These are phyloP conservation scores for Pachyramphus minor DNA, from an alignment of 2,113 vertebrate genomes.

Conservation along the genomic window DNA sequence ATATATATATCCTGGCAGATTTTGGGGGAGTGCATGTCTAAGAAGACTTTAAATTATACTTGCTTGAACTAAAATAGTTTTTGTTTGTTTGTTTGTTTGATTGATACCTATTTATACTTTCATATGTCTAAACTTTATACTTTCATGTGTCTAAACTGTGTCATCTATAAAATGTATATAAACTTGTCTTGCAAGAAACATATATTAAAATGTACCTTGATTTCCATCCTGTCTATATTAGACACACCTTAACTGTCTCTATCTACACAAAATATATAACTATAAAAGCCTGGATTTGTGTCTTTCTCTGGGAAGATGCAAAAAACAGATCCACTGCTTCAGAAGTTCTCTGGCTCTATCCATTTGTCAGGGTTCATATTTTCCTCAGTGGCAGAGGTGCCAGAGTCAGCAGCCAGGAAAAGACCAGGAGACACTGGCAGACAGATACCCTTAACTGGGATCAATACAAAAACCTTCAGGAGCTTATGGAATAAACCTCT, in stretches of 20 bases:
- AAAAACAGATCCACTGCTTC: background rate
- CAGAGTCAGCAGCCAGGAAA: background rate
- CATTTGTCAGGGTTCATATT: background rate
- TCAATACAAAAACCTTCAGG: background rate
- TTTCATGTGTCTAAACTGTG: background rate
- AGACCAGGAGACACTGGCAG: background rate
- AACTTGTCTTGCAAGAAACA: background rate
- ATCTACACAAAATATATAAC: background rate
- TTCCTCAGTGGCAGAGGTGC: background rate
- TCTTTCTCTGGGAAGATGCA: background rate
- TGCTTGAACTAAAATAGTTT: background rate
- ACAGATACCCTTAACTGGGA: background rate
- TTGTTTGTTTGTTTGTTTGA: background rate
- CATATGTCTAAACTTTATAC: background rate
- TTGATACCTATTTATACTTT: slow-evolving; percentile 10
- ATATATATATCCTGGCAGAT: background rate
- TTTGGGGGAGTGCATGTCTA: background rate
- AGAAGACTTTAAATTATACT: slow-evolving; percentile 15
- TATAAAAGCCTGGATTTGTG: background rate
- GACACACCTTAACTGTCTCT: background rate
- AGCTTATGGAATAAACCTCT: slow-evolving; percentile 22
- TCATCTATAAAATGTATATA: background rate
- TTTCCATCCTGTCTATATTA: background rate
- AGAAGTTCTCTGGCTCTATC: background rate
- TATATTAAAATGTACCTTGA: background rate